Percentiles rank a stretch among this genome's conserved stretches.
phyloP scores from a whole-genome alignment of 2,797 vertebrate genomes.

The Hydrocynus forskahlii region DNA sequence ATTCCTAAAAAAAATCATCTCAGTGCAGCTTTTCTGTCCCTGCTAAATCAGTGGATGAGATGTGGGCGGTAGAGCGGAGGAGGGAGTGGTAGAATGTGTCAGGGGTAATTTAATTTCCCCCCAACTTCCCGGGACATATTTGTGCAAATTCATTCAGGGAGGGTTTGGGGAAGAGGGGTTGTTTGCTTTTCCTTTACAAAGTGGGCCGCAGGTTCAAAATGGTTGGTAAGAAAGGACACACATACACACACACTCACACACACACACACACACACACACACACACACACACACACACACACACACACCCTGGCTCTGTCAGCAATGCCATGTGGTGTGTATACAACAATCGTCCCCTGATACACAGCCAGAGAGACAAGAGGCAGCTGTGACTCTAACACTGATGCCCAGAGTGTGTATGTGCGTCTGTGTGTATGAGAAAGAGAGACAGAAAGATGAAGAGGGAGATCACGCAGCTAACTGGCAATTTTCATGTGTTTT shows the following conservation, averaged over 20 bases:
- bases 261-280: slow-evolving; percentile 34
- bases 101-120: not conserved
- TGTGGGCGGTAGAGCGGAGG: too few relatives aligned
- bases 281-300: slow-evolving; percentile 32
- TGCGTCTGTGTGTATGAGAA: not conserved
- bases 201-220: not conserved
- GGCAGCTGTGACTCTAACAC: slow-evolving; percentile 37
- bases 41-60: too few relatives aligned
- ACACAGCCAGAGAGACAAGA: slow-evolving; percentile 27
- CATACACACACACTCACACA: slow-evolving; percentile 33
- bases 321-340: slow-evolving; percentile 15
- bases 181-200: not conserved
- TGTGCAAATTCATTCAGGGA: not conserved
- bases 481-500: slow-evolving; percentile 5
- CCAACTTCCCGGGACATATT: not conserved
- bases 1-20: too few relatives aligned
- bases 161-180: not conserved
- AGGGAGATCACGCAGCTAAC: not conserved
- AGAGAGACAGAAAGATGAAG: not conserved
- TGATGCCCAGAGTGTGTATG: slow-evolving; percentile 27
- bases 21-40: too few relatives aligned
- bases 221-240: not conserved
- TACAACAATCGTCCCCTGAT: slow-evolving; percentile 29
- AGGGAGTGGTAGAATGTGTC: too few relatives aligned
- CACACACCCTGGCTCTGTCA: slow-evolving; percentile 1